These are phyloP conservation scores for Chlamydotis undulata DNA, from an alignment of 2,113 vertebrate genomes.

Conservation along the genomic window DNA sequence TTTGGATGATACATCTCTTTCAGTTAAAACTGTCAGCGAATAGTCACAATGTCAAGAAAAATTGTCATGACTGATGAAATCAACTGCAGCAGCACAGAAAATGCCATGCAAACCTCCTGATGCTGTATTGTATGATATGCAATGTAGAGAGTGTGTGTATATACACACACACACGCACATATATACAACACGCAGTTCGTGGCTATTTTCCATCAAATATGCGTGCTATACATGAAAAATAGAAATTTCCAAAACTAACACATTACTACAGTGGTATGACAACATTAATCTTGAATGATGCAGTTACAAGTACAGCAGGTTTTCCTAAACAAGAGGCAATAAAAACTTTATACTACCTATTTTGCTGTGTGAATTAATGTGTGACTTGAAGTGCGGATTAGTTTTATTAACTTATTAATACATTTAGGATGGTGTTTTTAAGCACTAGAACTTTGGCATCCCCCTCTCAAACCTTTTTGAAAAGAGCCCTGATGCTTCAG, in stretches of 20 bases:
- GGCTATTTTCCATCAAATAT: not conserved
- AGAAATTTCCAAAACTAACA: not conserved
- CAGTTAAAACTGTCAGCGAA: not conserved
- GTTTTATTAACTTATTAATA: slow-evolving; percentile 1
- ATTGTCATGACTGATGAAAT: not conserved
- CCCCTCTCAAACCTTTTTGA: not conserved
- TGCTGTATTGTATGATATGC: not conserved
- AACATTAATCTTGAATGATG: not conserved
- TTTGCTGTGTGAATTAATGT: not conserved
- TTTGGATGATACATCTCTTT: not conserved
- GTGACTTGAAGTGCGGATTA: not conserved
- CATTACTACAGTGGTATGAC: not conserved
- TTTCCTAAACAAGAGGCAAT: not conserved
- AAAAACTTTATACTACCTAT: not conserved
- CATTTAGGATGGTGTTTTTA: not conserved
- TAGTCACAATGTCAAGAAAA: not conserved
- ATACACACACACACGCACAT: rapidly evolving
- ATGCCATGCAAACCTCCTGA: not conserved
- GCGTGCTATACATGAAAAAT: not conserved
- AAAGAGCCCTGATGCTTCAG: not conserved
- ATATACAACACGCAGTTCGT: not conserved
- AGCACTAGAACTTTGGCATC: not conserved
- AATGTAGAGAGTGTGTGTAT: not conserved
- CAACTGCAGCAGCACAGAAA: not conserved
- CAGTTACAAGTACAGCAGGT: not conserved